Base-by-base conservation (phyloP, 2,797 vertebrate genomes). In the Callimico goeldii region DNA sequence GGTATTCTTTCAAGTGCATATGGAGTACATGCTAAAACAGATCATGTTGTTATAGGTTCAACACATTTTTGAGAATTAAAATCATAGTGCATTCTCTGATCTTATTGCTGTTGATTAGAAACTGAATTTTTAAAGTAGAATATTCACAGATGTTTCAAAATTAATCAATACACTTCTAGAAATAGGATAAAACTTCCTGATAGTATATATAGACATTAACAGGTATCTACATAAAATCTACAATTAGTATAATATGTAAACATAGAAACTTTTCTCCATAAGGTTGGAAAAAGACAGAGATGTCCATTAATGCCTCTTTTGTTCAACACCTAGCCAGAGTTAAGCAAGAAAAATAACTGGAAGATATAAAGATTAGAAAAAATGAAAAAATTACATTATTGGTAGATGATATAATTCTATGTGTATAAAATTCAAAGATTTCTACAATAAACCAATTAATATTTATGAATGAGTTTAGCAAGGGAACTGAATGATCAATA, bases 51-150 rank as follows among this genome's bases (percentile, higher is more conserved):
- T 22, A 84, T 36, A 64, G 52, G 11, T n/a, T 91, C 36, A 67
- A 70, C 5, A 87, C 83, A 76, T 89, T 96, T 58, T 20, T 93
- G 7, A 97, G 22, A 83, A 76, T 70, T 81, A 39, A 90, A 87
- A 36, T 43, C 9, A 55, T 43, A 33, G 33, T 26, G 20, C 6
- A 90, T 92, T 73, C 6, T 80, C 43, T 67, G 39, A 91, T 26
- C 15, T 87, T 28, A 92, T 8, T 91, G 43, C 33, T 94, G 41
- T 84, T 83, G 4, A 9, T 81, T 84, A 79, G 41, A 89, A 86
- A 0, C 7, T 4, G 2, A 67, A 41, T n/a, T 61, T 90, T 61
- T 46, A 58, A 2, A 11, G 4, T 43, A 61, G 76, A 94, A 95
- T 95, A 46, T 83, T 28, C 6, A 70, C 24, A 90, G 48, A 36